Evolutionary conservation across 2,888 invertebrate genomes (phyloP), one percentile per base, ranked within the genome.

Genomic region (Dynastes hyllus): DNA sequence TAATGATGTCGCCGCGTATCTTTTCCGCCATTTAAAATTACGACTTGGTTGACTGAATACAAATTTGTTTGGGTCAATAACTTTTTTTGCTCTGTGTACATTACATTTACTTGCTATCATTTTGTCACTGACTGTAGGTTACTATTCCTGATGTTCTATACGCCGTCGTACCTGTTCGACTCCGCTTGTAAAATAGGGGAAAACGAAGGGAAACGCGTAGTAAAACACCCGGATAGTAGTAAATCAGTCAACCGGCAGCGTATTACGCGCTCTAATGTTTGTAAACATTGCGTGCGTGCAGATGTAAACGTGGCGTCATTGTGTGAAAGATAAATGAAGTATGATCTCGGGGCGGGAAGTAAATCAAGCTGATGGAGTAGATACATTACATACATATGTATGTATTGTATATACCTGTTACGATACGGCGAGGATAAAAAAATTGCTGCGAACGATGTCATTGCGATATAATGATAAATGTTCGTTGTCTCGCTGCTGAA

Each of bases 281-380:
- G 69, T 69, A 69, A 69, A 69, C 51, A 69, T 50, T 45, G 45
- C 45, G 45, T 40, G 66, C 40, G 66, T 40, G 16, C 66, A 40
- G 40, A 66, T 66, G 66, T 66, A 66, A 66, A 66, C 66, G 66
- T 40, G 37, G 40, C 29, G n/a, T 37, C 40, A 66, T 37, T 66
- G 66, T 40, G 66, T 40, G 66, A 66, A 66, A 40, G 66, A 66
- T 66, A 66, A 66, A 66, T 66, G 29, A 16, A 66, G 66, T 66
- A 66, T 66, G 66, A 66, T 40, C 66, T 66, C 40, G 45, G 66
- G 16, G 45, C 37, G 40, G 40, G n/a, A 40, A 66, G 66, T 66
- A 66, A 66, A 66, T 66, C 66, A 66, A 66, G n/a, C 66, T 45
- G 40, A 66, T 66, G 40, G 40, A 66, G 32, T 66, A 40, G 37